Evolutionary conservation across 2,888 invertebrate species (phyloP), one percentile per base, ranked within the genome.

Genomic region (Phalera bucephala): DNA sequence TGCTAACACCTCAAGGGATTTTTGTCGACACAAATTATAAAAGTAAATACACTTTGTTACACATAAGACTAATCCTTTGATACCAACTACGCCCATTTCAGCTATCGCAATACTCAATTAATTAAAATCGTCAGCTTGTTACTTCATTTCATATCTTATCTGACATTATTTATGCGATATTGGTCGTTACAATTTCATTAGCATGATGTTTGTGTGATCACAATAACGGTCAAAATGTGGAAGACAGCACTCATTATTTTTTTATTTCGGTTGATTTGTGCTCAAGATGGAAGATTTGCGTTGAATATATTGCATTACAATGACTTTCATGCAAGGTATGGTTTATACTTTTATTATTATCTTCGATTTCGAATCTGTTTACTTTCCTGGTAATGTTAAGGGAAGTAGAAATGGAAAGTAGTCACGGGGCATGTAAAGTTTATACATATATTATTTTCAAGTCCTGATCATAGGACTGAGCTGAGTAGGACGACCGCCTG

Each of bases 261-360:
- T 37, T 37, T 55, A 5, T 28, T 71, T 0, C 34, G 37, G 27
- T 33, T 53, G 6, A 52, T 58, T 0, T 21, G 45, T 53, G 67
- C 59, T 20, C 50, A 74, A 45, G 53, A 62, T 28, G 45, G 48
- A 36, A 50, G 55, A 31, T 84, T 71, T 52, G 60, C 67, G 0
- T 51, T 88, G 20, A 87, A 86, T 46, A 80, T 88, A 41, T 36
- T 88, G 14, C 87, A 88, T 56, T 84, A 83, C 33, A 87, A 87
- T 66, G 86, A 87, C 49, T 86, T 86, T 47, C 86, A 86, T 55
- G 87, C 86, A 3, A 76, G 86, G 87, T 84, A 57, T 59, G 55
- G n/a, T 22, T 1, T 15, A 10, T 17, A 25, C 8, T 25, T 12
- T 12, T 12, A 6, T 2, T 1, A 1, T 23, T 5, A 11, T 11